Evolutionary conservation across 2,113 vertebrate genomes (phyloP).

Genomic region (Pithys albifrons): DNA sequence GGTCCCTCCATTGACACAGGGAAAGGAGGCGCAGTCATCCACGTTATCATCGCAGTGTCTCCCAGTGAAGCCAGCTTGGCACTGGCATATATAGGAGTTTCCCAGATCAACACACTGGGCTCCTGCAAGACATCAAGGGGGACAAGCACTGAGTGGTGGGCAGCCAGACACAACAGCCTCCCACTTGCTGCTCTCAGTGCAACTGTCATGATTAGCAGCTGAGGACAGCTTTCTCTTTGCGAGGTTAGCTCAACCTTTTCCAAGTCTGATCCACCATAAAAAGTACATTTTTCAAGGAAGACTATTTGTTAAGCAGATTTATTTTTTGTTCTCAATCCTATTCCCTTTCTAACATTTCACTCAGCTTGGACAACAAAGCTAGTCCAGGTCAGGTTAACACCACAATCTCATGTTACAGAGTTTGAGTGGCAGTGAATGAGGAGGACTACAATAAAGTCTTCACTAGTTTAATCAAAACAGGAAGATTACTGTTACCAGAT

Average conservation of each 20-base stretch:
- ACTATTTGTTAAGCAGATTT: not conserved
- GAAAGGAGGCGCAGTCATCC: conserved; percentile 85
- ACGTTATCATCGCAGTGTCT: conserved; percentile 86
- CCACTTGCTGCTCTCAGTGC: not conserved
- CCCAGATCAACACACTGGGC: conserved; percentile 91
- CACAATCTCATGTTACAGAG: not conserved
- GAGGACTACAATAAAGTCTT: not conserved
- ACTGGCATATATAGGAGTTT: conserved; percentile 91
- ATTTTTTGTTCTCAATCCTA: not conserved
- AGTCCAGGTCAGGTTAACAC: not conserved
- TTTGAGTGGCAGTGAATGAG: not conserved
- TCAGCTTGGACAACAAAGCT: not conserved
- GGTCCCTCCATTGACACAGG: conserved; percentile 91
- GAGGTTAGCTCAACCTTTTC: not conserved
- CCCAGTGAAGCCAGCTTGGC: conserved; percentile 90
- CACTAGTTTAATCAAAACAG: not conserved
- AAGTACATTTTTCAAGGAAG: not conserved
- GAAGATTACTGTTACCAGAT: not conserved
- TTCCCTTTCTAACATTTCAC: not conserved
- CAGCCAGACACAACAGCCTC: not conserved
- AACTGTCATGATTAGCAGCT: not conserved
- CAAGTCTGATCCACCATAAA: not conserved
- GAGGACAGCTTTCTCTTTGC: not conserved
- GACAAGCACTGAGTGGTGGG: not conserved
- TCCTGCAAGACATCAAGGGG: conserved; percentile 72